Conservation (phyloP, 2,888 invertebrate species). For the Catocala sponsa region DNA sequence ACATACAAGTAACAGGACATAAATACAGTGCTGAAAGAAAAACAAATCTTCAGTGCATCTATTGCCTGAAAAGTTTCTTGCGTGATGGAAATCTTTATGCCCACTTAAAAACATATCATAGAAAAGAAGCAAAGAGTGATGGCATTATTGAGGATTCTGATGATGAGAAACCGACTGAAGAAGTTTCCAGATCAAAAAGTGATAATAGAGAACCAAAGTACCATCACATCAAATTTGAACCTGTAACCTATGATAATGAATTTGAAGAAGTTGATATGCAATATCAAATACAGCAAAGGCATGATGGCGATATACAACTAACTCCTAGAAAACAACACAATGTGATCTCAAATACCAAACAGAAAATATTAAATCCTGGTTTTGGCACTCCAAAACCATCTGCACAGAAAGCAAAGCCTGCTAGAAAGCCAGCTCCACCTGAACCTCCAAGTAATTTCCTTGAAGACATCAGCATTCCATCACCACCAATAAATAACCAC, state of each 20-base stretch:
- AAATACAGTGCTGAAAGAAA: slow-evolving; percentile 78
- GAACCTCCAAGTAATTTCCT: slow-evolving; percentile 59
- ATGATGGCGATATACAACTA: slow-evolving; percentile 84
- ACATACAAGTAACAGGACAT: slow-evolving; percentile 89
- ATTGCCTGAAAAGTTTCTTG: slow-evolving; percentile 92
- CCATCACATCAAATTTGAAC: slow-evolving; percentile 70
- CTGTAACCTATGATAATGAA: slow-evolving; percentile 63
- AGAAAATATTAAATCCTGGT: slow-evolving; percentile 79
- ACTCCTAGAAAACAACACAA: slow-evolving; percentile 67
- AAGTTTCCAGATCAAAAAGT: slow-evolving; percentile 34
- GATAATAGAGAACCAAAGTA: slow-evolving; percentile 17
- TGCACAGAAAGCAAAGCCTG: slow-evolving; percentile 49
- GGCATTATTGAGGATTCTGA: slow-evolving; percentile 90
- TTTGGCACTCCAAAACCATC: slow-evolving; percentile 56
- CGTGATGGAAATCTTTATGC: slow-evolving; percentile 91
- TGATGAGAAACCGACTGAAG: slow-evolving; percentile 63
- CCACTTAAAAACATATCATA: slow-evolving; percentile 91
- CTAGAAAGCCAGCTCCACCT: slow-evolving; percentile 39
- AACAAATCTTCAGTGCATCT: slow-evolving; percentile 89
- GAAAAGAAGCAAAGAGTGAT: slow-evolving; percentile 89
- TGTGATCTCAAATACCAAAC: slow-evolving; percentile 58
- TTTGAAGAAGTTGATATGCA: slow-evolving; percentile 70
- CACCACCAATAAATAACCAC: slow-evolving; percentile 29
- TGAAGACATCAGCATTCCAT: slow-evolving; percentile 55
- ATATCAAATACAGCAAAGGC: slow-evolving; percentile 72